Evolutionary conservation across 2,888 invertebrate genomes (phyloP).

Genomic region (Sarcophaga rosellei): DNA sequence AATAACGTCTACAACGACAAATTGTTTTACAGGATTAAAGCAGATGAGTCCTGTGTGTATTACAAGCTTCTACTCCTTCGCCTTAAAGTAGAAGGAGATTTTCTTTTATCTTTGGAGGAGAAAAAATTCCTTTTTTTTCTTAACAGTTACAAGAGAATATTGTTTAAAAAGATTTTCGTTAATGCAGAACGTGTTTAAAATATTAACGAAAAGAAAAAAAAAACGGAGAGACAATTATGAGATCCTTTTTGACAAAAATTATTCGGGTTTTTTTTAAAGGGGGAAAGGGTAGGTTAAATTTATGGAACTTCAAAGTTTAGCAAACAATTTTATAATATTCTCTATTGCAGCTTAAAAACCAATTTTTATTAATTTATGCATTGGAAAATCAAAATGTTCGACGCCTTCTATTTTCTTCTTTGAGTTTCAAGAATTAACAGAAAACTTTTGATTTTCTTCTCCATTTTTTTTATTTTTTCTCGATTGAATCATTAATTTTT

Average conservation of each 20-base stretch:
- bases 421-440: no score
- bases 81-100: not conserved
- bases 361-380: conserved; percentile 15
- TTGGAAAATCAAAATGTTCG: not conserved
- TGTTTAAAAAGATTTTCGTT: conserved; percentile 13
- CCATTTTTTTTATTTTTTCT: no score
- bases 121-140: not conserved
- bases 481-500: no score
- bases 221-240: not conserved
- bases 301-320: no score
- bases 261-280: not conserved
- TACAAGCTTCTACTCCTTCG: not conserved
- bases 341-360: not conserved
- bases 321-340: not conserved
- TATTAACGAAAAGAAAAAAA: not conserved
- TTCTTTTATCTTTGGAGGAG: not conserved
- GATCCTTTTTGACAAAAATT: not conserved
- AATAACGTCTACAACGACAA: not conserved
- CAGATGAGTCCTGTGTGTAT: not conserved
- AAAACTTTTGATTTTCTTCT: no score
- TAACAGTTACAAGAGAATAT: conserved; percentile 1
- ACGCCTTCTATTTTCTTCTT: no score
- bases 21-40: conserved; percentile 29
- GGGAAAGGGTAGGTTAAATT: no score
- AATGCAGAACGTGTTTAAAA: conserved; percentile 47